Conservation (phyloP, 2,113 vertebrate genomes). For the Brachionichthys hirsutus region DNA sequence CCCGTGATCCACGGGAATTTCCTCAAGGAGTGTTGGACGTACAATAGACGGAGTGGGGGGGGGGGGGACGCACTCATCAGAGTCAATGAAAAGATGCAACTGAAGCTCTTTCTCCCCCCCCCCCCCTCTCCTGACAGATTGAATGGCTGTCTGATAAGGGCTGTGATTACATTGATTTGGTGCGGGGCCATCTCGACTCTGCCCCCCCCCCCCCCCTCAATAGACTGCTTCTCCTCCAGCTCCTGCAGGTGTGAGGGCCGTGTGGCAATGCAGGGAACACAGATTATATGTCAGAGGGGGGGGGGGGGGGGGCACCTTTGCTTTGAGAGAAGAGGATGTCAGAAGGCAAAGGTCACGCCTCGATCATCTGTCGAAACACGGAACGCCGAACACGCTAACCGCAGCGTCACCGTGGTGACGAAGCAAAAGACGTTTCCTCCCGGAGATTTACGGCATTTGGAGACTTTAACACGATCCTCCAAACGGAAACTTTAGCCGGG, state of each 20-base stretch:
- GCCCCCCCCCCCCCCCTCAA: slow-evolving; percentile 44
- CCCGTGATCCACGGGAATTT: slow-evolving; percentile 46
- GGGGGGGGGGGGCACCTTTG: background rate
- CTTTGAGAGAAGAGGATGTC: slow-evolving; percentile 18
- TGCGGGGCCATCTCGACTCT: slow-evolving; percentile 58
- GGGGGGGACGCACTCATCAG: too few relatives aligned
- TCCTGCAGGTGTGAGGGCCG: slow-evolving; percentile 13
- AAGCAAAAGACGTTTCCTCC: too few relatives aligned
- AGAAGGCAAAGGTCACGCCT: slow-evolving; percentile 22
- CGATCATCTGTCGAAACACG: background rate
- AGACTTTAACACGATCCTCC: background rate
- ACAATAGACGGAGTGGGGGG: slow-evolving; percentile 64
- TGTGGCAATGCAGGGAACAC: slow-evolving; percentile 26
- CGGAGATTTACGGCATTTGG: too few relatives aligned
- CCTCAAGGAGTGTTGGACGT: slow-evolving; percentile 62
- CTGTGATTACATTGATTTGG: slow-evolving; percentile 79
- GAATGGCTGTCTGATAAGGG: slow-evolving; percentile 72
- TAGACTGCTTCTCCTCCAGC: slow-evolving; percentile 28
- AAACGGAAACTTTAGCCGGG: too few relatives aligned
- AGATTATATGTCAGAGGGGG: slow-evolving; percentile 2
- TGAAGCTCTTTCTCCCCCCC: slow-evolving; percentile 8
- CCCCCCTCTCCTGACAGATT: slow-evolving; percentile 39
- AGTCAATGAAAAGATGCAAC: slow-evolving; percentile 48
- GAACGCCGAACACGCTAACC: background rate
- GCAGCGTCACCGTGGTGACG: too few relatives aligned